Evolutionary conservation across 2,888 invertebrate genomes (phyloP), one percentile per base, ranked within the genome.

Genomic region (Drosophila fungiperda): DNA sequence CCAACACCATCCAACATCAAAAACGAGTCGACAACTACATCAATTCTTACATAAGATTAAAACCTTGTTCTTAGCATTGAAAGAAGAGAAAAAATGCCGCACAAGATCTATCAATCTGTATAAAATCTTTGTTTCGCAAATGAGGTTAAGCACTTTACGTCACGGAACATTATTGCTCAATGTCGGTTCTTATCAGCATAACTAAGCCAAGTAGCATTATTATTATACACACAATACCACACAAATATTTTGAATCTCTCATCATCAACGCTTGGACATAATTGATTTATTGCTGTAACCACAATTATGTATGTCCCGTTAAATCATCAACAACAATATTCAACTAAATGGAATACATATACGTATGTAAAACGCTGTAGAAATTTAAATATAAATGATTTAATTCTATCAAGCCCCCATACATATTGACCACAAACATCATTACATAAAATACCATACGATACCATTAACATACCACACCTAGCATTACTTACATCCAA

Each of bases 401-500:
- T 55, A 35, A 55, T 50, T 54, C 35, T 60, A n/a, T 66, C 42
- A 62, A 72, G 42, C 36, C 26, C 26, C 48, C 38, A 58, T 20
- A 60, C 73, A 65, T 66, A 73, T 59, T 53, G 52, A 59, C 62
- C 8, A 45, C n/a, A 55, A n/a, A 72, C 52, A 75, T 55, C 29
- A 53, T 52, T 57, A 52, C 55, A 77, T 61, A 57, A 54, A 53
- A 69, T 26, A 55, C 38, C 38, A 58, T 7, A 58, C 38, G n/a
- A 42, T 29, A 55, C 23, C 23, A 45, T 50, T 54, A 58, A 54
- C 49, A 68, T 58, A 68, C 62, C 63, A 58, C 61, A 63, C 52
- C 29, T 70, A 71, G 61, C 62, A 62, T 78, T 63, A 62, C 71
- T 63, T 45, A 72, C 36, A 78, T 73, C 73, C 65, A 66, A 59